These are phyloP conservation scores for Meteorus sp. DNA, from an alignment of 1,140 invertebrate genomes.

Conservation along the genomic window DNA sequence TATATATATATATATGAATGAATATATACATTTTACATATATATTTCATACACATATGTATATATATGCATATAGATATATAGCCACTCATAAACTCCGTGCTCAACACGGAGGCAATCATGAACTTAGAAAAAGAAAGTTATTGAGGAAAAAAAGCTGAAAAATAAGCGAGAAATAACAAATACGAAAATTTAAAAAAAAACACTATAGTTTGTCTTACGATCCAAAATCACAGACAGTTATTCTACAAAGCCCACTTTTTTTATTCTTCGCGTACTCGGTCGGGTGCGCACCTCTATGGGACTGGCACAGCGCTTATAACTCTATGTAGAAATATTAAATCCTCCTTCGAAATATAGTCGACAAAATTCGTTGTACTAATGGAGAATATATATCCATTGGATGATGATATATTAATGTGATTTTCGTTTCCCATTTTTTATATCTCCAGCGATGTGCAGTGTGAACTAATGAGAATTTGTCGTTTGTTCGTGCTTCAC, in stretches of 20 bases:
- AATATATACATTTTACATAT: slow-evolving; percentile 16
- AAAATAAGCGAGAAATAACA: slow-evolving; percentile 27
- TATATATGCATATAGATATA: slow-evolving; percentile 29
- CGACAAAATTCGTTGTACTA: slow-evolving; percentile 31
- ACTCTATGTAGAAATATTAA: slow-evolving; percentile 50
- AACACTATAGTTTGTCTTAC: slow-evolving; percentile 29
- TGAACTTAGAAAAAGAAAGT: slow-evolving; percentile 15
- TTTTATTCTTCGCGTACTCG: slow-evolving; percentile 21
- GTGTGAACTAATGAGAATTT: not conserved
- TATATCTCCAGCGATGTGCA: slow-evolving; percentile 7
- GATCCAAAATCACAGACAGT: slow-evolving; percentile 52
- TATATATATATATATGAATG: not conserved
- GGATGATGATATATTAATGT: slow-evolving; percentile 11
- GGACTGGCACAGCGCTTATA: slow-evolving; percentile 52
- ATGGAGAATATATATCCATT: slow-evolving; percentile 26
- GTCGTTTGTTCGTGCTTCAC: not conserved
- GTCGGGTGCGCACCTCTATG: slow-evolving; percentile 19
- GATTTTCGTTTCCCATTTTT: not conserved
- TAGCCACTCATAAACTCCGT: slow-evolving; percentile 25
- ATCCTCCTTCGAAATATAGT: not conserved
- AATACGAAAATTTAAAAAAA: slow-evolving; percentile 24
- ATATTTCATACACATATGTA: slow-evolving; percentile 33
- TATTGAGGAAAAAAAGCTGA: slow-evolving; percentile 21
- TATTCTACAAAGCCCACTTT: slow-evolving; percentile 33
- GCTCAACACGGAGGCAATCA: slow-evolving; percentile 23